Evolutionary conservation across 2,113 vertebrate genomes (phyloP).

Genomic region (Chionomys nivalis): DNA sequence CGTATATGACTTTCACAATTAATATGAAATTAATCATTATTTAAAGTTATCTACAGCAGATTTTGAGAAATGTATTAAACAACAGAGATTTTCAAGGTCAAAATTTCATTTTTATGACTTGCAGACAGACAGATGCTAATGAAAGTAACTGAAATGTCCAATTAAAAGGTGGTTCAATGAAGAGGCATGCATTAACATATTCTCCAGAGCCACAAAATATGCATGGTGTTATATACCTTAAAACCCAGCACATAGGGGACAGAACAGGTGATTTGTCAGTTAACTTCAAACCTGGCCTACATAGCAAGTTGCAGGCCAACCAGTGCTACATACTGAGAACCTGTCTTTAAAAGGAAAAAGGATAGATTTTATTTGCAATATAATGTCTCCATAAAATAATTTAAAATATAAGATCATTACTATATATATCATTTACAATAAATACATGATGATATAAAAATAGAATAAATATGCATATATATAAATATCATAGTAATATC

Average conservation of each 20-base stretch:
- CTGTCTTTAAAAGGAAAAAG: neutral
- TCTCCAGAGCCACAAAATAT: neutral
- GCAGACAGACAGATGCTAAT: neutral
- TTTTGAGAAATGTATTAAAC: neutral
- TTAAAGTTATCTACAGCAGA: neutral
- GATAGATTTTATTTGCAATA: neutral
- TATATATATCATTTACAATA: neutral
- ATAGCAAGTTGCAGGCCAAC: too few relatives aligned
- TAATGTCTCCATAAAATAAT: neutral
- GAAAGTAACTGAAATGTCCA: neutral
- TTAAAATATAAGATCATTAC: neutral
- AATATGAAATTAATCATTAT: neutral
- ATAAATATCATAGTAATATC: neutral
- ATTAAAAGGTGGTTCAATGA: neutral
- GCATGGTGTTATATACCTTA: neutral
- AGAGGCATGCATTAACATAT: too few relatives aligned
- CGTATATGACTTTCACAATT: neutral
- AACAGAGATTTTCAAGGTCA: neutral
- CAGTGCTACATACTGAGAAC: neutral
- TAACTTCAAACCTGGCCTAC: neutral
- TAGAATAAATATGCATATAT: neutral
- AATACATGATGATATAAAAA: neutral
- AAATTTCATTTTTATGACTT: neutral
- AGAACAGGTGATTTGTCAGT: neutral
- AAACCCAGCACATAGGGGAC: neutral